phyloP scores from a whole-genome alignment of 2,888 invertebrate genomes.

The Hydroisotoma schaefferi region DNA sequence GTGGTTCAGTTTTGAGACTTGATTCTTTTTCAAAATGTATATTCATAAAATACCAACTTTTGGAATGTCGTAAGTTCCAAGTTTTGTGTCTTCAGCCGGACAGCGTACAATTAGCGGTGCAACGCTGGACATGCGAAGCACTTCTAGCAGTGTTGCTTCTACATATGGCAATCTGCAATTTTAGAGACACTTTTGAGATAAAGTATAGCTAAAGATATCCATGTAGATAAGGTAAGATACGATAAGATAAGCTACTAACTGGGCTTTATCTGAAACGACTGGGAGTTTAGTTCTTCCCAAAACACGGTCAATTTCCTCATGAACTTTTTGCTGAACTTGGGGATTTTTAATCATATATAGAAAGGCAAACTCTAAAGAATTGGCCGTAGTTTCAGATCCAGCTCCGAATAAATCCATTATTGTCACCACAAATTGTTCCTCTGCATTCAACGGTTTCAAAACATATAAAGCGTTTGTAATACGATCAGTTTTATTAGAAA shows the following conservation, averaged over 20 bases:
- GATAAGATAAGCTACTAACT: too few relatives aligned
- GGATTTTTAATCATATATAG: conserved; percentile 49
- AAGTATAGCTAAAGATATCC: too few relatives aligned
- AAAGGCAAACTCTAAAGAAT: conserved; percentile 46
- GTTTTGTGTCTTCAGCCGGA: conserved; percentile 19
- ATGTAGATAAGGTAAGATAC: too few relatives aligned
- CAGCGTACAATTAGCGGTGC: conserved; percentile 33
- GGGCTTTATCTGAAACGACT: conserved; percentile 24
- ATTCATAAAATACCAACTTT: too few relatives aligned
- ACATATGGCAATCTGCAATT: conserved; percentile 39
- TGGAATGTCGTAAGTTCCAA: conserved; percentile 26
- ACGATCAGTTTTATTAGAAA: not conserved
- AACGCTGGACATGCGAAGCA: conserved; percentile 33
- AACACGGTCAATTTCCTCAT: conserved; percentile 49
- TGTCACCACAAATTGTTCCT: conserved; percentile 37
- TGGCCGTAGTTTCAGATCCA: conserved; percentile 45
- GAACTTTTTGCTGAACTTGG: conserved; percentile 47
- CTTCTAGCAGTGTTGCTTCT: conserved; percentile 40
- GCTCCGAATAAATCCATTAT: conserved; percentile 39
- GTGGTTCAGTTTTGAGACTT: too few relatives aligned
- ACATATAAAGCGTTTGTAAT: not conserved
- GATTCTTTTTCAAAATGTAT: too few relatives aligned
- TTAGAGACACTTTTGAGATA: not conserved
- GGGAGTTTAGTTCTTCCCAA: conserved; percentile 45
- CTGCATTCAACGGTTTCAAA: conserved; percentile 9